phyloP scores from a whole-genome alignment of 2,888 invertebrate species.

The Trachelus troglodyta region DNA sequence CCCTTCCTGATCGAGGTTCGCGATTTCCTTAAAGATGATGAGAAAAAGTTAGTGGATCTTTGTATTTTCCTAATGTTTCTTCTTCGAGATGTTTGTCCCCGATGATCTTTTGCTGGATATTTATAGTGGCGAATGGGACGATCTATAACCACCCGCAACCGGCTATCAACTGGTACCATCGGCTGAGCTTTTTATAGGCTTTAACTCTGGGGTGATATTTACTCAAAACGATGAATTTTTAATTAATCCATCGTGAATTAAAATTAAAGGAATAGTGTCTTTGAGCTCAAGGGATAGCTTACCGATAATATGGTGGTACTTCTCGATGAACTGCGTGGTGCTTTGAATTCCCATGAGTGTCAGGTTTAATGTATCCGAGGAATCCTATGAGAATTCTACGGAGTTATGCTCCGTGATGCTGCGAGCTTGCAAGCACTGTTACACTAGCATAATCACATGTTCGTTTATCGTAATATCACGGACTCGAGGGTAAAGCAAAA shows the following conservation, averaged over 20 bases:
- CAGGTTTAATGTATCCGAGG: constrained; percentile 28
- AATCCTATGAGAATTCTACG: neutral
- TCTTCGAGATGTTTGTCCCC: neutral
- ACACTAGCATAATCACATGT: constrained; percentile 29
- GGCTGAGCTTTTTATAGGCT: neutral
- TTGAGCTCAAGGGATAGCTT: constrained; percentile 21
- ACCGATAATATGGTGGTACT: constrained; percentile 64
- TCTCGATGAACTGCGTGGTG: constrained; percentile 64
- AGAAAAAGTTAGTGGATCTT: neutral
- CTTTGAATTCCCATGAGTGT: constrained; percentile 68
- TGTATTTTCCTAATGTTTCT: neutral
- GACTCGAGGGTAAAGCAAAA: neutral
- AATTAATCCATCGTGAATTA: neutral
- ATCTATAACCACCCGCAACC: neutral
- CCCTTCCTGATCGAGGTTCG: neutral
- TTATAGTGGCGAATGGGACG: neutral
- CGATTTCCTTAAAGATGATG: neutral
- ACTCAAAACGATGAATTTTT: neutral
- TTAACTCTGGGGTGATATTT: neutral
- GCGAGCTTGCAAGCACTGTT: constrained; percentile 38
- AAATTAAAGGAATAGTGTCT: neutral
- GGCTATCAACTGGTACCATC: neutral
- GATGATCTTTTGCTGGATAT: neutral
- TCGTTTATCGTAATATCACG: constrained; percentile 5
- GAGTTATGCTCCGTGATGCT: constrained; percentile 39